Evolutionary conservation across 2,113 vertebrate genomes (phyloP).

Genomic region (Ceyx cyanopectus): DNA sequence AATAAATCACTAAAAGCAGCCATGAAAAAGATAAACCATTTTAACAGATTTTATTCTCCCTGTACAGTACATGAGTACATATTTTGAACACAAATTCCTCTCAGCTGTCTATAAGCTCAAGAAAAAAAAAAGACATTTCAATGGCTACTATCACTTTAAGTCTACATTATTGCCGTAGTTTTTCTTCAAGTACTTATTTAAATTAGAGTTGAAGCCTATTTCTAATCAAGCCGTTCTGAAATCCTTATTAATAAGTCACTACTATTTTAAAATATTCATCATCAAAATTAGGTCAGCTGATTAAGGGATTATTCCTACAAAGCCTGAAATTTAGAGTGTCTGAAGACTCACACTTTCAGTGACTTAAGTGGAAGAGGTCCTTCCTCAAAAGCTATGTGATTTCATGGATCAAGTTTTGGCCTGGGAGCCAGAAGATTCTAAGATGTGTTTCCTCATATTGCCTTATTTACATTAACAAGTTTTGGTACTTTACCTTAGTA

Average conservation of each 20-base stretch:
- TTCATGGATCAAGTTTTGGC: neutral
- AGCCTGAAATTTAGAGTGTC: slow-evolving; percentile 46
- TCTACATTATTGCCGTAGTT: slow-evolving; percentile 46
- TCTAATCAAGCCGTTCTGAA: slow-evolving; percentile 58
- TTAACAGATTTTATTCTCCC: neutral
- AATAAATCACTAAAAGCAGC: neutral
- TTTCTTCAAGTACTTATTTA: slow-evolving; percentile 64
- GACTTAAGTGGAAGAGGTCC: neutral
- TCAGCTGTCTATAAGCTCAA: neutral
- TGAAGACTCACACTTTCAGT: slow-evolving; percentile 29
- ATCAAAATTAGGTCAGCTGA: slow-evolving; percentile 69
- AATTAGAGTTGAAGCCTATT: slow-evolving; percentile 64
- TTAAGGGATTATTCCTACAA: slow-evolving; percentile 64
- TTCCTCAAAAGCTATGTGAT: slow-evolving; percentile 16
- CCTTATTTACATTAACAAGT: neutral
- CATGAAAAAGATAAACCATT: neutral
- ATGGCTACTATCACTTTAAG: slow-evolving; percentile 50
- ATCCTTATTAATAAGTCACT: slow-evolving; percentile 68
- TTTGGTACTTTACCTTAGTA: neutral
- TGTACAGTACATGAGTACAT: neutral
- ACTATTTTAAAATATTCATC: slow-evolving; percentile 70
- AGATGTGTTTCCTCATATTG: neutral
- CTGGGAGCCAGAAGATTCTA: neutral
- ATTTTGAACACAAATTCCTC: neutral
- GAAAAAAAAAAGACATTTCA: slow-evolving; percentile 25